A percentile compares a stretch with the other conserved stretches of the same genome.
phyloP scores from a whole-genome alignment of 2,113 vertebrate species.

The Crotalus tigris region DNA sequence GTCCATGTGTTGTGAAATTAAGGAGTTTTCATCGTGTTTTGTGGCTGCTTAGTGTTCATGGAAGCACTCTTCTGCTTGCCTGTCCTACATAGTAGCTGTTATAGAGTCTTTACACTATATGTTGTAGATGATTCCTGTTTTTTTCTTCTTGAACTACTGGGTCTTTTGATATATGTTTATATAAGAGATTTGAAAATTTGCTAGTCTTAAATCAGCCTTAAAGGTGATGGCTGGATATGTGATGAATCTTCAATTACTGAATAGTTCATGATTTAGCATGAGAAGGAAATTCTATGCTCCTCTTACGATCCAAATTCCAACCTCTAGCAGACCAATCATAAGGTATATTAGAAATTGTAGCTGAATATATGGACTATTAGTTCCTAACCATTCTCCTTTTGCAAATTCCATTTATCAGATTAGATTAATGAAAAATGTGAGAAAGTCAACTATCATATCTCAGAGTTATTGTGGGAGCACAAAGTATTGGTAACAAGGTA shows the following conservation, averaged over 20 bases:
- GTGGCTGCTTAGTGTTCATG: too few species aligned
- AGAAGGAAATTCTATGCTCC: not conserved
- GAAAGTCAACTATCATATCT: not conserved
- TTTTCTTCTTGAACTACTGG: too few species aligned
- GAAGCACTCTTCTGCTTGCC: too few species aligned
- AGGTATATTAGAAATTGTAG: not conserved
- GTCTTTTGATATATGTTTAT: not conserved
- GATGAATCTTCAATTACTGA: not conserved
- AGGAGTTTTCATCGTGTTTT: too few species aligned
- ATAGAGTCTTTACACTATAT: too few species aligned
- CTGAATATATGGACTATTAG: not conserved
- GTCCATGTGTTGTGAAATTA: not conserved
- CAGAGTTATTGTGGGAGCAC: not conserved
- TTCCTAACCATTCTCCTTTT: not conserved
- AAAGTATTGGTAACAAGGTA: not conserved
- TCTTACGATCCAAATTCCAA: not conserved
- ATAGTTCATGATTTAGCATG: slow-evolving; percentile 25
- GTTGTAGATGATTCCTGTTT: too few species aligned
- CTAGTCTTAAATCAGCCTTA: not conserved
- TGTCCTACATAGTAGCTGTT: too few species aligned
- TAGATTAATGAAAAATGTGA: slow-evolving; percentile 17
- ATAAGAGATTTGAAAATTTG: not conserved
- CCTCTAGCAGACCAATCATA: not conserved
- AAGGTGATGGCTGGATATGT: not conserved
- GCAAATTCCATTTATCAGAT: slow-evolving; percentile 26